A percentile compares a stretch with the other conserved stretches of the same genome.
Evolutionary conservation across 2,113 vertebrate genomes (phyloP).

Genomic region (Physeter macrocephalus): DNA sequence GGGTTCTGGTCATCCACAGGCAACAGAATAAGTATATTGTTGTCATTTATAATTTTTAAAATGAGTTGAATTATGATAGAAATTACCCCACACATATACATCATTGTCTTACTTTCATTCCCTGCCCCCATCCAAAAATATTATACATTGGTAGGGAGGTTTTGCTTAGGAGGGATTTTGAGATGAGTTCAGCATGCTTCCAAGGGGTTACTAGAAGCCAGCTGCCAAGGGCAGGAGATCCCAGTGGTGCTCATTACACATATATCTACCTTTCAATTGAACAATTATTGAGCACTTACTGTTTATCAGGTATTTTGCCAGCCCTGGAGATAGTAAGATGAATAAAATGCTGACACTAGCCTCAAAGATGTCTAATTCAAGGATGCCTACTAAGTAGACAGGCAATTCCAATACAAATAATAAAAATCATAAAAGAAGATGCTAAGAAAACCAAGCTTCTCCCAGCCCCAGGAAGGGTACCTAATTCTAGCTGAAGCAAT

Average conservation of each 20-base stretch:
- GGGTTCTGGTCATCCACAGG: not conserved
- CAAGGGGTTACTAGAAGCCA: not conserved
- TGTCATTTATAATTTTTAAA: not conserved
- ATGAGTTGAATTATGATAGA: not conserved
- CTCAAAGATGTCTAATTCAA: not conserved
- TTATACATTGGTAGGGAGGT: not conserved
- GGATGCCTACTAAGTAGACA: not conserved
- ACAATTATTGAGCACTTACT: not conserved
- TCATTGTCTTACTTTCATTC: not conserved
- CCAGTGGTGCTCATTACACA: not conserved
- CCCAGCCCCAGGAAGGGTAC: not conserved
- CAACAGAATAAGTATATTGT: not conserved
- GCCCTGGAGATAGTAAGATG: not conserved
- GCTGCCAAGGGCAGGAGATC: not conserved
- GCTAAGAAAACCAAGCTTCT: not conserved
- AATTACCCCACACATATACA: not conserved
- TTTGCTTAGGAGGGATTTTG: not conserved
- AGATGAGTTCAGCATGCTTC: not conserved
- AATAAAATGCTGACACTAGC: not conserved
- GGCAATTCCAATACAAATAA: not conserved
- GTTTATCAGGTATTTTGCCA: not conserved
- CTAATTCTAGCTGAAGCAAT: not conserved
- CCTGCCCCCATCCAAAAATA: not conserved
- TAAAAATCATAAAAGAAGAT: not conserved
- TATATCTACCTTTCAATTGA: not conserved